Base-by-base conservation (phyloP, 2,113 vertebrate genomes). In the Megatriorchis doriae region DNA sequence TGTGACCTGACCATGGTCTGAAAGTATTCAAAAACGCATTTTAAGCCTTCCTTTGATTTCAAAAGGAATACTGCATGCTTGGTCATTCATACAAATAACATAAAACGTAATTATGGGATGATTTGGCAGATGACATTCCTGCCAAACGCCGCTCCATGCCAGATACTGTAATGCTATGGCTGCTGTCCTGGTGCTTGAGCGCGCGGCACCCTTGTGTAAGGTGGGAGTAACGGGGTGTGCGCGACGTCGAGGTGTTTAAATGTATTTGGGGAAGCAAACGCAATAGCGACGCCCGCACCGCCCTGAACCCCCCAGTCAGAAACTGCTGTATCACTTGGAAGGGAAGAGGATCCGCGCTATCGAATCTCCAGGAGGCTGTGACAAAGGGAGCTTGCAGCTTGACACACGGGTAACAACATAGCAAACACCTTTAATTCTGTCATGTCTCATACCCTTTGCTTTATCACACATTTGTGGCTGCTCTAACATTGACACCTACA, bases 391-490 rank as follows among this genome's bases (percentile, higher is more conserved):
- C 98, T 96, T 95, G 97, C 97, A 97, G 97, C 97, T 98, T 98
- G 97, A 98, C 98, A 97, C 98, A 98, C 97, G 97, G 98, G 97
- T 98, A 98, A 98, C 98, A 98, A 98, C 97, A 98, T 97, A 97
- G 97, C 97, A 99, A 98, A 99, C 99, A 99, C 99, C 98, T 99
- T 99, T 98, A 98, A 98, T 98, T 98, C 98, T 99, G 98, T 98
- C 99, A 98, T 95, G 98, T 98, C 98, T 98, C 98, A 98, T 98
- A 98, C 98, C 98, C 98, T 98, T 98, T 98, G 96, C 97, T 98
- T 98, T 98, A 98, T 98, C 98, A 98, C 98, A 98, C 98, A 59
- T 98, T 98, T 94, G 84, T 96, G 97, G 97, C 97, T 97, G 98
- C 97, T 98, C 92, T 79, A 96, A 97, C 95, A 97, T 96, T 97